phyloP scores from a whole-genome alignment of 2,797 vertebrate genomes.

The Sebastes glaucus region DNA sequence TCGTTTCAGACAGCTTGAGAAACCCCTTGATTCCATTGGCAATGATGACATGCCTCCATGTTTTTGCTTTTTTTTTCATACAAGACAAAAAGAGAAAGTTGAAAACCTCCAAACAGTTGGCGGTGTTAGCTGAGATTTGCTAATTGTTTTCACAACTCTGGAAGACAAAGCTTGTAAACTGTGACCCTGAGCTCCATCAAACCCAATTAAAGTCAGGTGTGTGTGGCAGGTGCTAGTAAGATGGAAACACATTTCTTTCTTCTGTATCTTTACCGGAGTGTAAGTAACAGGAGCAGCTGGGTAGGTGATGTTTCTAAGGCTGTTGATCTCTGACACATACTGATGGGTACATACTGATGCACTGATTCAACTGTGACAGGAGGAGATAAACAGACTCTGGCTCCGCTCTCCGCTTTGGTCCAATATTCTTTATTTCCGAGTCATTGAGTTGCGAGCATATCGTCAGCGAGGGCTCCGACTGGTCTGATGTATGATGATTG shows the following conservation, averaged over 20 bases:
- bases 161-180: background rate
- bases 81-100: background rate
- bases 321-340: constrained; percentile 38
- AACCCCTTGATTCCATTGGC: constrained; percentile 12
- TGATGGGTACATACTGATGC: constrained; percentile 15
- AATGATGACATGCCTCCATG: background rate
- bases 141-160: constrained; percentile 48
- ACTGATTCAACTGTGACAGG: constrained; percentile 49
- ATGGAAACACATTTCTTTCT: constrained; percentile 20
- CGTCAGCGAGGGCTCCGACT: constrained; percentile 42
- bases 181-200: constrained; percentile 15
- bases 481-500: constrained; percentile 69
- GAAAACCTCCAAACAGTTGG: background rate
- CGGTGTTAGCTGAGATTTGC: constrained; percentile 6
- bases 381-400: constrained; percentile 58
- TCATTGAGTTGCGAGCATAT: constrained; percentile 62
- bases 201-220: constrained; percentile 42
- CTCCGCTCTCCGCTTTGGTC: constrained; percentile 24
- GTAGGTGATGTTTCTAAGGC: constrained; percentile 44
- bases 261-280: constrained; percentile 2
- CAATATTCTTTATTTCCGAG: constrained; percentile 68
- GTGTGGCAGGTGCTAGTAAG: constrained; percentile 4
- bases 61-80: background rate
- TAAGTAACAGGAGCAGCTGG: constrained; percentile 27
- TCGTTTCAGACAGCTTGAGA: constrained; percentile 9